Percentiles rank a stretch among this genome's conserved stretches.
These are phyloP conservation scores for Eristalis pertinax DNA, from an alignment of 2,888 invertebrate species.

Conservation along the genomic window DNA sequence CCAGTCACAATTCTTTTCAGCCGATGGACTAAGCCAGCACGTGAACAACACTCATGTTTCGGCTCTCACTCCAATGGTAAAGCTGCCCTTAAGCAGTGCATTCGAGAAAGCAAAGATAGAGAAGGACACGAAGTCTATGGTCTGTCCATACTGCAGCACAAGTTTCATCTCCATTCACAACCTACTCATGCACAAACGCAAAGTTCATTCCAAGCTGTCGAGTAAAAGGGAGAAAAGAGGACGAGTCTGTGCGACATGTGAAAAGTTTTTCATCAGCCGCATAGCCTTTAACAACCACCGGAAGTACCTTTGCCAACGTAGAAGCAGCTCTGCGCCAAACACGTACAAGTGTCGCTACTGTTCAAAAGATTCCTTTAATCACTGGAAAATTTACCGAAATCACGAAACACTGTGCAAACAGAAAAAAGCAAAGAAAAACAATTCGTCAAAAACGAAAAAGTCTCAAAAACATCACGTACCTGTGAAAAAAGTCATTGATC, in stretches of 20 bases:
- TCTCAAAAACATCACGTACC: neutral
- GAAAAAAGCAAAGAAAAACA: slow-evolving; percentile 7
- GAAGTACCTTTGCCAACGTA: slow-evolving; percentile 78
- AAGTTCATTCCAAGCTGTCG: slow-evolving; percentile 63
- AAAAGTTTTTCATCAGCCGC: slow-evolving; percentile 76
- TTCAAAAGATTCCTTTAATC: slow-evolving; percentile 75
- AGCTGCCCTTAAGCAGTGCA: slow-evolving; percentile 73
- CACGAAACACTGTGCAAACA: slow-evolving; percentile 76
- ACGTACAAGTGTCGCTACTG: slow-evolving; percentile 77
- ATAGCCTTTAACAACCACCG: slow-evolving; percentile 78
- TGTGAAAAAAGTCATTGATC: neutral
- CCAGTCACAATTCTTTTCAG: slow-evolving; percentile 78
- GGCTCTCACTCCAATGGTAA: slow-evolving; percentile 76
- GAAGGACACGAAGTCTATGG: slow-evolving; percentile 32
- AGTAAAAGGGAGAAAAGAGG: slow-evolving; percentile 50
- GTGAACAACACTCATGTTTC: slow-evolving; percentile 71
- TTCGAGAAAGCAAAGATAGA: slow-evolving; percentile 28
- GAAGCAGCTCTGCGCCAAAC: slow-evolving; percentile 64
- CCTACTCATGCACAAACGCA: slow-evolving; percentile 74
- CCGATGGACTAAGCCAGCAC: slow-evolving; percentile 78
- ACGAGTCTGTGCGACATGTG: slow-evolving; percentile 76
- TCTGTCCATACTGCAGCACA: slow-evolving; percentile 53
- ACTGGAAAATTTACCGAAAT: slow-evolving; percentile 77
- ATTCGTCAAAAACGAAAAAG: neutral
- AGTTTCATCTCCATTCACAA: slow-evolving; percentile 62